Percentiles rank a stretch among this genome's conserved stretches.
These are phyloP conservation scores for Cariama cristata DNA, from an alignment of 2,113 vertebrate genomes.

Conservation along the genomic window DNA sequence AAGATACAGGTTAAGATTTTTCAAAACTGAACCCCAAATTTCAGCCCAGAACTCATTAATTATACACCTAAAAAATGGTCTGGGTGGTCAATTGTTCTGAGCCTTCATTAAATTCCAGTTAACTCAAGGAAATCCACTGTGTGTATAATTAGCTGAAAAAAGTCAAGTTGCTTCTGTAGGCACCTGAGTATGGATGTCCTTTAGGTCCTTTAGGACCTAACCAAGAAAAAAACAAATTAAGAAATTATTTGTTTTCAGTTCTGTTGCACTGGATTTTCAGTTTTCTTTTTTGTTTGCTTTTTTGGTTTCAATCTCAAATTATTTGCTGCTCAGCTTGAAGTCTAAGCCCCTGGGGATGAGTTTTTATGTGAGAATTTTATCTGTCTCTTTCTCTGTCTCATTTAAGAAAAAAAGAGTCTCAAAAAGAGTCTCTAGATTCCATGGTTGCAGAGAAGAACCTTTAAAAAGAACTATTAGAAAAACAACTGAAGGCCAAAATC, in stretches of 20 bases:
- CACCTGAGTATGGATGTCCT: not conserved
- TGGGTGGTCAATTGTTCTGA: not conserved
- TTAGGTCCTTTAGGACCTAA: not conserved
- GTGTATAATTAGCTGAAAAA: not conserved
- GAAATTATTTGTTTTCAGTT: not conserved
- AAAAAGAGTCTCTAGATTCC: not conserved
- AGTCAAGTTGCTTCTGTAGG: not conserved
- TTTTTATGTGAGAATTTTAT: not conserved
- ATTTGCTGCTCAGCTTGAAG: not conserved
- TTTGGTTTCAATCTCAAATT: not conserved
- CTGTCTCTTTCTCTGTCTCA: not conserved
- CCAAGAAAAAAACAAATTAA: not conserved
- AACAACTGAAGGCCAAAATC: not conserved
- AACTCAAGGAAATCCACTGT: not conserved
- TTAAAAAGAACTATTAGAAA: not conserved
- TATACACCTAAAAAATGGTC: not conserved
- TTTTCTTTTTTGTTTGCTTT: accelerated
- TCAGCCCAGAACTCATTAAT: not conserved
- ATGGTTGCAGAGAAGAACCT: not conserved
- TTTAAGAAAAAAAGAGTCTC: not conserved
- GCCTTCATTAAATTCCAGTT: not conserved
- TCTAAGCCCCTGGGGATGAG: not conserved
- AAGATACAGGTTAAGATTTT: not conserved
- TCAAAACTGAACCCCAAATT: not conserved
- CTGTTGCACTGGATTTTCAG: not conserved